A percentile compares a stretch with the other conserved stretches of the same genome.
Evolutionary conservation across 1,140 invertebrate species (phyloP).

Genomic region (Alviniconcha marisindica): DNA sequence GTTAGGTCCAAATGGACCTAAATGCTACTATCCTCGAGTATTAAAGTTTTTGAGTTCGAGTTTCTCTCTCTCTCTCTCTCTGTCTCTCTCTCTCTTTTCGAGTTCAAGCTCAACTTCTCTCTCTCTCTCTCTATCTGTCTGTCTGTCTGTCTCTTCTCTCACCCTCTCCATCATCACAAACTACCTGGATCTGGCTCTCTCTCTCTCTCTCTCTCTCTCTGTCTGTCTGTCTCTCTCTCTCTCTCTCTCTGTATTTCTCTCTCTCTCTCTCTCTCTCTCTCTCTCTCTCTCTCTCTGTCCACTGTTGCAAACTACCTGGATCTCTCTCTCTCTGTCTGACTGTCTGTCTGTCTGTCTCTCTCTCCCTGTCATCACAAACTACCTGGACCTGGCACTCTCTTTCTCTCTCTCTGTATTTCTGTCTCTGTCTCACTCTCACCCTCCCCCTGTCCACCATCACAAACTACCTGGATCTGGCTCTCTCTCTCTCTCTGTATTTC

Average conservation of each 20-base stretch:
- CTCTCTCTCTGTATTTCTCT: neutral
- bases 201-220: constrained; percentile 4
- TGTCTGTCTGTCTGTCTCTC: no score
- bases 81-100: neutral
- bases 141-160: neutral
- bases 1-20: neutral
- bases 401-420: no score
- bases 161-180: neutral
- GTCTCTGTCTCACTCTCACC: no score
- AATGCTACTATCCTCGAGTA: neutral
- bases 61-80: neutral
- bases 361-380: no score
- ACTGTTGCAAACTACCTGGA: no score
- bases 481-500: no score
- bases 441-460: no score
- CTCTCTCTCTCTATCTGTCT: neutral
- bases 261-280: constrained; percentile 16
- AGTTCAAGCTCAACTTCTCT: no score
- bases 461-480: no score
- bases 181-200: neutral
- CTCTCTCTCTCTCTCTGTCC: no score
- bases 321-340: no score
- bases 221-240: neutral
- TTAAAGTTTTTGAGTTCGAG: neutral
- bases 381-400: no score